Evolutionary conservation across 53 echinoderm and acorn worm species (phyloP).

Genomic region (Glandiceps talaboti): DNA sequence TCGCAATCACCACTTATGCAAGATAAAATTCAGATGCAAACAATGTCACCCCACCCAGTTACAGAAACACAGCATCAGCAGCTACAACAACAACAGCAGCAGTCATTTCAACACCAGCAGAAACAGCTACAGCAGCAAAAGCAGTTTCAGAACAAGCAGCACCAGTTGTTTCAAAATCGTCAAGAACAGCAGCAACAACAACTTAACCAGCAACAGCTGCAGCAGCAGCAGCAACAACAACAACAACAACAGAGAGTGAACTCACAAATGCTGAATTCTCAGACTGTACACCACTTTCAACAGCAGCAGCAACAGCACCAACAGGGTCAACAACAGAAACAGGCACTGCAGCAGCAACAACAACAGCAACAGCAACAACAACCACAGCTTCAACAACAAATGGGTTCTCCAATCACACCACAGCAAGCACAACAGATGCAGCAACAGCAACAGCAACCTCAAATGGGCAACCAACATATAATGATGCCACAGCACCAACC

Average conservation of each 20-base stretch:
- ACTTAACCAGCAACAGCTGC: background rate
- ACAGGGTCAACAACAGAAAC: background rate
- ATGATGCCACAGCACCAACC: conserved; percentile 75
- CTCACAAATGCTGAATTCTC: background rate
- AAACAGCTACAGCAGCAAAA: background rate
- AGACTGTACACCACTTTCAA: background rate
- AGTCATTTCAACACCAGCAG: background rate
- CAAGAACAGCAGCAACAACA: background rate
- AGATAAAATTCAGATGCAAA: background rate
- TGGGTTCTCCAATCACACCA: background rate
- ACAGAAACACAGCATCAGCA: background rate
- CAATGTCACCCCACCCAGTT: background rate
- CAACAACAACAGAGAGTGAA: background rate
- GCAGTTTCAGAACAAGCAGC: background rate
- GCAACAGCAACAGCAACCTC: background rate
- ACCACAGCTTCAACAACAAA: too few relatives aligned
- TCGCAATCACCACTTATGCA: background rate
- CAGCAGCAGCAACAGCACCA: too few relatives aligned
- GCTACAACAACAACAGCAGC: background rate
- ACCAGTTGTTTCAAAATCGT: background rate
- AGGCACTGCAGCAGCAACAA: background rate
- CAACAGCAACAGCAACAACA: background rate
- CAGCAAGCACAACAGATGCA: background rate
- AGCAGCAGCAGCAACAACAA: background rate
- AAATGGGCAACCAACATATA: conserved; percentile 14